phyloP scores from a whole-genome alignment of 2,888 invertebrate species.

The Deroplatys truncata region DNA sequence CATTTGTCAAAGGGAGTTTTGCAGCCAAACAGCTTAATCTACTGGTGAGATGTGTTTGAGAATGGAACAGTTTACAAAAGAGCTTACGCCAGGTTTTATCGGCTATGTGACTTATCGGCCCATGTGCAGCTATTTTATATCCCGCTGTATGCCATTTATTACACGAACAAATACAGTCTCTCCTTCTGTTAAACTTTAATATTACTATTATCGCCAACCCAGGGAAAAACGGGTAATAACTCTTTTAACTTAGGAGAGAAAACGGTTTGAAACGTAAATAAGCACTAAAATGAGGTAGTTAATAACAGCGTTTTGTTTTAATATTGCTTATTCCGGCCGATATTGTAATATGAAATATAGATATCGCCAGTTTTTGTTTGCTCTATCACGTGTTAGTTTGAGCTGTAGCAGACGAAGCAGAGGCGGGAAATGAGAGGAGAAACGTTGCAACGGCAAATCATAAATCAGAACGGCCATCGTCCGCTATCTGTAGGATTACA shows the following conservation, averaged over 20 bases:
- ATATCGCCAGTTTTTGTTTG: not conserved
- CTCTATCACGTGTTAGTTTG: not conserved
- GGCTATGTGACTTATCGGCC: not conserved
- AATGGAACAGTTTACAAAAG: not conserved
- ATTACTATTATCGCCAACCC: not conserved
- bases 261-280: not conserved
- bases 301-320: not conserved
- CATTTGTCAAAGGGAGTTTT: not conserved
- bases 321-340: not conserved
- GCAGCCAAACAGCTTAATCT: not conserved
- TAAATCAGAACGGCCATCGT: conserved; percentile 19
- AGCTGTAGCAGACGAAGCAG: not conserved
- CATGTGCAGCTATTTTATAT: not conserved
- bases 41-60: not conserved
- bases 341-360: not conserved
- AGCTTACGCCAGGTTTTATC: not conserved
- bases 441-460: conserved; percentile 13
- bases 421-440: not conserved
- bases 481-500: conserved; percentile 20
- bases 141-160: not conserved
- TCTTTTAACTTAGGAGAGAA: not conserved
- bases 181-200: not conserved
- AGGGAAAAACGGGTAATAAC: not conserved
- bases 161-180: not conserved
- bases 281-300: not conserved